Conservation (phyloP, 2,888 invertebrate genomes). For the Meteorus colon region DNA sequence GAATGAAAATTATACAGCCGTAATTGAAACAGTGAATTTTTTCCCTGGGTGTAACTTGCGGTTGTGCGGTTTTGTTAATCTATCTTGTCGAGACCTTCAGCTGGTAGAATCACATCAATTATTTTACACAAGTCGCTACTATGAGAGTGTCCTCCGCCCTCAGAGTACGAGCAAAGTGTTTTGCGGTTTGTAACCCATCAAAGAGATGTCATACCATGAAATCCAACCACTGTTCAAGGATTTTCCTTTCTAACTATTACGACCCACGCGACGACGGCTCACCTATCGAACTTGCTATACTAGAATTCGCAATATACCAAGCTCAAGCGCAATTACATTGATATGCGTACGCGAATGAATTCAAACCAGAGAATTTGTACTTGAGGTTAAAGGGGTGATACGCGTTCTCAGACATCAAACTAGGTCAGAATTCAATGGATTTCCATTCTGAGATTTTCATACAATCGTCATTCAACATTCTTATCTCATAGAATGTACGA, state of each 20-base stretch:
- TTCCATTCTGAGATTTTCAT: neutral
- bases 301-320: neutral
- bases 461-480: no score
- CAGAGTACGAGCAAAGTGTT: conserved; percentile 41
- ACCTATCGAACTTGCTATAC: conserved; percentile 33
- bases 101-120: conserved; percentile 61
- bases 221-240: conserved; percentile 64
- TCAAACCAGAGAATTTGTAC: neutral
- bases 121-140: conserved; percentile 52
- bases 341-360: neutral
- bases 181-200: conserved; percentile 62
- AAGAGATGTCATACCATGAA: conserved; percentile 44
- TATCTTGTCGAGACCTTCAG: conserved; percentile 63
- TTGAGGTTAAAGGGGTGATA: neutral
- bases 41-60: neutral
- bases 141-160: conserved; percentile 55
- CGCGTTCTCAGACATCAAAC: no score
- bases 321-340: neutral
- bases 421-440: neutral
- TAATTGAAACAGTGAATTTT: neutral
- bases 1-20: no score
- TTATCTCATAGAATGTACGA: no score
- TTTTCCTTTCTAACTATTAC: conserved; percentile 53
- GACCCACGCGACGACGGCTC: conserved; percentile 47
- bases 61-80: conserved; percentile 64